These are phyloP conservation scores for Drosophila sproati DNA, from an alignment of 1,140 invertebrate species.

Conservation along the genomic window DNA sequence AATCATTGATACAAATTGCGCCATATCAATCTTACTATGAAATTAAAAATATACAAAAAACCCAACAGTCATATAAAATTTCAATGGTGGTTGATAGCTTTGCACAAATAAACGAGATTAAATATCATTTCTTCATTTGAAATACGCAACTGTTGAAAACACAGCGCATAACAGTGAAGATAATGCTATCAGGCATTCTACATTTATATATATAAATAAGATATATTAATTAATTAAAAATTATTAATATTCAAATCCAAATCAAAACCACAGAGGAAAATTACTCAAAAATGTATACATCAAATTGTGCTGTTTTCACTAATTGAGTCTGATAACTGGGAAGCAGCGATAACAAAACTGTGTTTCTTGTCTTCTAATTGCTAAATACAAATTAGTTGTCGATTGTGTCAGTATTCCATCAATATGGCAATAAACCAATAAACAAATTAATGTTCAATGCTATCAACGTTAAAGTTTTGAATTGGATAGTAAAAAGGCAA, in stretches of 20 bases:
- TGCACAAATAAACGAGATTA: neutral
- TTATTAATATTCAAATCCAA: neutral
- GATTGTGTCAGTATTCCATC: too few relatives aligned
- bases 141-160: constrained; percentile 2
- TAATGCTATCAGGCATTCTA: constrained; percentile 4
- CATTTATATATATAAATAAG: neutral
- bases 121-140: constrained; percentile 8
- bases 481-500: too few relatives aligned
- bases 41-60: neutral
- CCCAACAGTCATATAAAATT: neutral
- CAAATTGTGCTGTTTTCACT: constrained; percentile 6
- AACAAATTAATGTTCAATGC: too few relatives aligned
- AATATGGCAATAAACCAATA: too few relatives aligned
- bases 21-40: too few relatives aligned
- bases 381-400: too few relatives aligned
- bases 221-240: neutral
- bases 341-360: too few relatives aligned
- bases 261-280: neutral
- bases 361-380: too few relatives aligned
- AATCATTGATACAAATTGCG: neutral
- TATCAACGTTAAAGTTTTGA: too few relatives aligned
- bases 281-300: constrained; percentile 28
- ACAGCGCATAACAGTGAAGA: neutral
- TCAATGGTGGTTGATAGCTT: neutral
- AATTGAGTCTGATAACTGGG: neutral